Evolutionary conservation across 2,113 vertebrate species (phyloP), one percentile per base, ranked within the genome.

Genomic region (Morphnarchus princeps): DNA sequence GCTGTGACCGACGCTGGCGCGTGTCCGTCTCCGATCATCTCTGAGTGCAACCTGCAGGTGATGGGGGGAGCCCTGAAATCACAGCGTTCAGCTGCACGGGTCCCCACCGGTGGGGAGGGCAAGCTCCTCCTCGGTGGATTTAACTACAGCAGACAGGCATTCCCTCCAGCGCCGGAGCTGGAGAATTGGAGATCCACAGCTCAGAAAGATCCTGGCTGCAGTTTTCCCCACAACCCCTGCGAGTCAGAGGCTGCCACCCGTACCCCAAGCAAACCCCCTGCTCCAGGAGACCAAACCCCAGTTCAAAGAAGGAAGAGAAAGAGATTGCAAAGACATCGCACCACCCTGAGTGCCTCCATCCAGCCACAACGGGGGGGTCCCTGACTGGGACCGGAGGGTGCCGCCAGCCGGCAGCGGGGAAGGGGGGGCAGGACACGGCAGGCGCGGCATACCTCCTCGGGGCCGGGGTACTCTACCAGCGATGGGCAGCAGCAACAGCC

Each of bases 401-500:
- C 87, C 5, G 2, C 2, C 73, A 57, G 45, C 32, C 14, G 7
- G 73, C 3, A 17, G 77, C 19, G 2, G 54, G 69, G 25, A 72
- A 40, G 12, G 66, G 89, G 79, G 73, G 50, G 29, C 79, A 58
- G 89, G 69, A 90, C 94, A 22, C 85, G 21, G 81, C 90, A 43
- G 95, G 89, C 54, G 25, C 54, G 6, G 89, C 96, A 69, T 98
- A 97, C 97, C 97, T 98, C 96, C 95, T 97, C 90, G 7, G 95
- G 94, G 78, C 42, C 83, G 1, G 97, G 93, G 91, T 90, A 97
- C 89, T 98, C 96, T 94, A 97, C 94, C 96, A 97, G 94, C 96
- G 86, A 91, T 91, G 97, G 97, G 97, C 97, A 98, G 94, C 97
- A 98, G 96, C 97, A 98, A 77, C 96, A 98, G 95, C 97, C 96